A percentile compares a stretch with the other conserved stretches of the same genome.
Evolutionary conservation across 2,797 vertebrate genomes (phyloP).

Genomic region (Hirundo rustica): DNA sequence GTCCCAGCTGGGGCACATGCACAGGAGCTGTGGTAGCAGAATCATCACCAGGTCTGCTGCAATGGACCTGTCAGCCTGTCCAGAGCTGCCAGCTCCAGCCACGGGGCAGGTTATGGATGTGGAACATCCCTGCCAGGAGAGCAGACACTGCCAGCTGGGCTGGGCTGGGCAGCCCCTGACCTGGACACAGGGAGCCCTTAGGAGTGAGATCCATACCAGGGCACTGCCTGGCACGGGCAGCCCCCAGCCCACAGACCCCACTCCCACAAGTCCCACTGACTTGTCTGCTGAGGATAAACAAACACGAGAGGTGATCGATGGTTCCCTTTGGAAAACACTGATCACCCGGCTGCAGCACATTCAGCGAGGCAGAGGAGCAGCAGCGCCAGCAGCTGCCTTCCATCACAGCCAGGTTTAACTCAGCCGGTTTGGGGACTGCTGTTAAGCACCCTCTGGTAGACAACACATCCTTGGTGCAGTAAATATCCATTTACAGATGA

Average conservation of each 20-base stretch:
- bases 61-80: background rate
- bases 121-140: background rate
- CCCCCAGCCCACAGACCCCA: background rate
- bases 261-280: background rate
- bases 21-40: background rate
- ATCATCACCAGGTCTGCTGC: rapidly evolving
- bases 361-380: conserved; percentile 6
- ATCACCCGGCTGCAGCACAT: background rate
- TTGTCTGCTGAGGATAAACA: background rate
- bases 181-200: background rate
- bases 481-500: background rate
- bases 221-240: background rate
- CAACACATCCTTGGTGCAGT: background rate
- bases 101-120: rapidly evolving
- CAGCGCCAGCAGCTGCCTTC: conserved; percentile 50
- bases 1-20: background rate
- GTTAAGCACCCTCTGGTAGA: conserved; percentile 10
- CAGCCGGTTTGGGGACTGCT: background rate
- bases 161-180: background rate
- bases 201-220: background rate
- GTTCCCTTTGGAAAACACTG: conserved; percentile 16
- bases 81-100: background rate
- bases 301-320: conserved; percentile 27
- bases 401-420: background rate
- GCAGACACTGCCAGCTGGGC: background rate